Evolutionary conservation across 1,140 invertebrate genomes (phyloP).

Genomic region (Lepeophtheirus salmonis): DNA sequence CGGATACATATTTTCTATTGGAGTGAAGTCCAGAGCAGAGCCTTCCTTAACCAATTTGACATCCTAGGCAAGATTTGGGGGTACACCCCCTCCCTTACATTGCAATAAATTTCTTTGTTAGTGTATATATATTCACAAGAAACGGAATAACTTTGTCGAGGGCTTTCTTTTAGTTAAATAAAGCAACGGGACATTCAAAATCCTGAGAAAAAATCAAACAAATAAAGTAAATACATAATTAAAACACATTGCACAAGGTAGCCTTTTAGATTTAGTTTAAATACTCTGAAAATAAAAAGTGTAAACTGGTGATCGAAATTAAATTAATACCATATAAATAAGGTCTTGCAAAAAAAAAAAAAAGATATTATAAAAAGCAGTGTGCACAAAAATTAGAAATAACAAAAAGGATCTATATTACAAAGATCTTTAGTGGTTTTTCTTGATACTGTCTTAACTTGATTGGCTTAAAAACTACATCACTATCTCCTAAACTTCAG

Average conservation of each 20-base stretch:
- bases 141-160: background rate
- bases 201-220: background rate
- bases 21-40: too few relatives aligned
- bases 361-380: background rate
- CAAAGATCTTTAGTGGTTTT: background rate
- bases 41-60: background rate
- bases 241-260: background rate
- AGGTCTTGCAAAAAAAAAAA: too few relatives aligned
- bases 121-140: background rate
- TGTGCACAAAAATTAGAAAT: background rate
- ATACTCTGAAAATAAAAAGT: background rate
- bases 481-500: background rate
- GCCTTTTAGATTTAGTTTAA: background rate
- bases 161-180: background rate
- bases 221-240: background rate
- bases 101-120: background rate
- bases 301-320: background rate
- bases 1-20: too few relatives aligned
- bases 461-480: background rate
- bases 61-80: background rate
- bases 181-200: background rate
- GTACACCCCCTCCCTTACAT: background rate
- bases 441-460: background rate
- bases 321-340: background rate
- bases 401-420: background rate